Evolutionary conservation across 2,888 invertebrate genomes (phyloP).

Genomic region (Emmelina monodactyla): DNA sequence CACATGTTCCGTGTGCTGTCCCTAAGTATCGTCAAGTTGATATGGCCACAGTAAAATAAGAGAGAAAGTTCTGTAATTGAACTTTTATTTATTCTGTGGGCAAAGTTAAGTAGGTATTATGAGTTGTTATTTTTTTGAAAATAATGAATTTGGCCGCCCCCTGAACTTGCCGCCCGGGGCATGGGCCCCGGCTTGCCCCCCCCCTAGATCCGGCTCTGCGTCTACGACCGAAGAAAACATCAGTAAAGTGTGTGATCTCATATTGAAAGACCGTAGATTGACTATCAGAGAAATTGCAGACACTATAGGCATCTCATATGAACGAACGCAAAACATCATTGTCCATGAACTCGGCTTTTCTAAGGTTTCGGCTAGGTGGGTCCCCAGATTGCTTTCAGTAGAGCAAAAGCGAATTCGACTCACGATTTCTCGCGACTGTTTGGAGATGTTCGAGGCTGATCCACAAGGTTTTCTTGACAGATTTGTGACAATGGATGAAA

Average conservation of each 20-base stretch:
- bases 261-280: constrained; percentile 13
- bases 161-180: too few relatives aligned
- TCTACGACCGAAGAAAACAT: constrained; percentile 13
- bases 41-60: too few relatives aligned
- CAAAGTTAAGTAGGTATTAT: too few relatives aligned
- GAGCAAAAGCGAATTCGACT: constrained; percentile 8
- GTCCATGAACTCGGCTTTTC: constrained; percentile 7
- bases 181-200: too few relatives aligned
- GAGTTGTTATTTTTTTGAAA: too few relatives aligned
- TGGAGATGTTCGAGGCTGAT: constrained; percentile 9
- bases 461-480: constrained; percentile 7
- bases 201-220: too few relatives aligned
- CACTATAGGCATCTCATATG: constrained; percentile 2
- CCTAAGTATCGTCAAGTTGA: too few relatives aligned
- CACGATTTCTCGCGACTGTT: constrained; percentile 8
- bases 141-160: too few relatives aligned
- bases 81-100: too few relatives aligned
- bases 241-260: constrained; percentile 13
- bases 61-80: too few relatives aligned
- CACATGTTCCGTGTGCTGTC: too few relatives aligned
- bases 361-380: constrained; percentile 11
- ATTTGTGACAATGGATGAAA: constrained; percentile 4
- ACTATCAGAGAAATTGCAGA: constrained; percentile 11
- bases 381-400: constrained; percentile 10
- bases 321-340: constrained; percentile 9